Percentiles rank a stretch among this genome's conserved stretches.
Conservation (phyloP, 2,888 invertebrate species). For the Andrena flavipes region DNA sequence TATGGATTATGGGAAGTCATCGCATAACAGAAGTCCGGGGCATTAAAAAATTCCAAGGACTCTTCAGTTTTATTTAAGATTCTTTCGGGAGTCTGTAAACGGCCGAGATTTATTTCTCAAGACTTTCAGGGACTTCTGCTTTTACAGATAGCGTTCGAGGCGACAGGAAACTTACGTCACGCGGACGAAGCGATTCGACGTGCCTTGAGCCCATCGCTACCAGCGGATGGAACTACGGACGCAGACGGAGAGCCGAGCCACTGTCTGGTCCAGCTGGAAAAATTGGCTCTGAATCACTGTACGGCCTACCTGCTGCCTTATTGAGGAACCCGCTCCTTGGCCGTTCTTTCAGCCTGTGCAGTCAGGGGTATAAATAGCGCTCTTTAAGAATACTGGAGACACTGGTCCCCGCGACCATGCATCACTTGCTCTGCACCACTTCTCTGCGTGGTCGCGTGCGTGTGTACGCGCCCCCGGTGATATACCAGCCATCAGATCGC, state of each 20-base stretch:
- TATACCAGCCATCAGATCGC: slow-evolving; percentile 59
- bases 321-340: slow-evolving; percentile 80
- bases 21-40: too few relatives aligned
- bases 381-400: slow-evolving; percentile 74
- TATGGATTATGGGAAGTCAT: too few relatives aligned
- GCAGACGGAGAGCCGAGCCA: slow-evolving; percentile 71
- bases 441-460: slow-evolving; percentile 42
- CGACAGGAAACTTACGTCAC: background rate
- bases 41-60: too few relatives aligned
- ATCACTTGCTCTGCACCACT: slow-evolving; percentile 65
- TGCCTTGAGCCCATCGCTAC: slow-evolving; percentile 28
- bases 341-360: slow-evolving; percentile 72
- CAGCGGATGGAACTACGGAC: slow-evolving; percentile 57
- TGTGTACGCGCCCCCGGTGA: slow-evolving; percentile 32
- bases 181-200: background rate
- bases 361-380: slow-evolving; percentile 80
- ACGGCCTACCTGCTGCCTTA: slow-evolving; percentile 82
- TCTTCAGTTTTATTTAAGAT: too few relatives aligned
- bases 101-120: background rate
- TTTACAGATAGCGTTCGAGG: background rate
- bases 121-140: background rate
- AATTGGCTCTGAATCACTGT: slow-evolving; percentile 80
- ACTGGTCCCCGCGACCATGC: slow-evolving; percentile 62
- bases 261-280: slow-evolving; percentile 77
- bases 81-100: too few relatives aligned